Evolutionary conservation across 2,797 vertebrate genomes (phyloP).

Genomic region (Characodon lateralis): DNA sequence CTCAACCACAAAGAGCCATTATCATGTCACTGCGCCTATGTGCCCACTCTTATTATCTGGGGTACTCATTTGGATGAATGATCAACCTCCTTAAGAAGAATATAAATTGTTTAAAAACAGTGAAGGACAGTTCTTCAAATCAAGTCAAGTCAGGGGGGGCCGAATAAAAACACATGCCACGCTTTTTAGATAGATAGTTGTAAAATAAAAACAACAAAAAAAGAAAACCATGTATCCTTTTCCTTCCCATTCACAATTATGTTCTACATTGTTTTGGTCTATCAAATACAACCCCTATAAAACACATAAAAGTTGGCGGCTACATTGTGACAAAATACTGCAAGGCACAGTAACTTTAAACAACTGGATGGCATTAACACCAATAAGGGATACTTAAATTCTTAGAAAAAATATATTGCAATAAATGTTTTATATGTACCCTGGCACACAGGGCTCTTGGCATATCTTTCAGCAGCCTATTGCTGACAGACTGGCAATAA

Average conservation of each 20-base stretch:
- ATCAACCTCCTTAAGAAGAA: conserved; percentile 23
- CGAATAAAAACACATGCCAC: background rate
- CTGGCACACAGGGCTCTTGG: background rate
- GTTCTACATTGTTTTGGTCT: background rate
- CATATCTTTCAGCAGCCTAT: background rate
- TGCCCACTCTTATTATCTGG: conserved; percentile 39
- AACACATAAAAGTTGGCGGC: background rate
- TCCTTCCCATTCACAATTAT: background rate
- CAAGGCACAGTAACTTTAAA: background rate
- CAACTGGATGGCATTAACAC: background rate
- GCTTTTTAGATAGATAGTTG: background rate
- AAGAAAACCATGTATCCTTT: background rate
- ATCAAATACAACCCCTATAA: background rate
- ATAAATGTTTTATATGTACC: background rate
- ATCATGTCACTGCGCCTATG: conserved; percentile 40
- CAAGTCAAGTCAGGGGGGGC: background rate
- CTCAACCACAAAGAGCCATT: conserved; percentile 66
- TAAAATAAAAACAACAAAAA: background rate
- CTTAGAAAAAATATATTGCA: background rate
- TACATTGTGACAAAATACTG: background rate
- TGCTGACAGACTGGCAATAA: background rate
- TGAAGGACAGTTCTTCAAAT: background rate
- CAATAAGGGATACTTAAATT: background rate
- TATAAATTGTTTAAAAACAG: background rate
- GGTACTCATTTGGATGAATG: conserved; percentile 37